Base-by-base conservation (phyloP, 2,113 vertebrate genomes). In the Lophochroa leadbeateri region DNA sequence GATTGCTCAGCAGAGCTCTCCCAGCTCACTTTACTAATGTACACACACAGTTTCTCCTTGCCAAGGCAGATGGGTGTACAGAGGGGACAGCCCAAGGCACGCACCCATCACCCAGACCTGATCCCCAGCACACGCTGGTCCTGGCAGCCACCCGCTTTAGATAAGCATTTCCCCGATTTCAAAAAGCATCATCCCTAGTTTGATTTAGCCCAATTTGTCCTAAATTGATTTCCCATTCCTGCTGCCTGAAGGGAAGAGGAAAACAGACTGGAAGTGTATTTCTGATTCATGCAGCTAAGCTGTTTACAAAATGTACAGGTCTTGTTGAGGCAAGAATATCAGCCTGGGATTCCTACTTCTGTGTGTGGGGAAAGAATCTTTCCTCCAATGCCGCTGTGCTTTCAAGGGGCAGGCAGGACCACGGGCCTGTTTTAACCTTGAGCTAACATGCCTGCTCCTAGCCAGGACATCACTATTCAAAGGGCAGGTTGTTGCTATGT, bases 381-480 rank as follows among this genome's bases (percentile, higher is more conserved):
- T 7, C 10, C n/a, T 10, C 53, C 43, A 33, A 0, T 0, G 8
- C 3, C 24, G 29, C 33, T 6, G 5, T 37, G 67, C 17, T 47
- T 41, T 33, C 13, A 7, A 11, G 55, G 4, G 16, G 14, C 21
- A 82, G 55, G 63, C 49, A 87, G 60, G 64, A 27, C 21, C 55
- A 25, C 6, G 3, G 47, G 16, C 17, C 12, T 41, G 14, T 11
- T 43, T 2, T 4, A 33, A 6, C 16, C 10, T 8, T 0, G 13
- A 35, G 64, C n/a, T 6, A 17, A 2, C 5, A 3, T 2, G 4
- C 33, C 60, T 27, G 27, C 41, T 46, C 33, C 60, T 69, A 41
- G 35, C 33, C 49, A 11, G 44, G 15, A 19, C 28, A 33, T 7
- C 2, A 1, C 37, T 23, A 9, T 12, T n/a, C 41, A 58, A 60